A percentile compares a stretch with the other conserved stretches of the same genome.
Conservation (phyloP, 2,113 vertebrate genomes). For the Actinemys pallida region DNA sequence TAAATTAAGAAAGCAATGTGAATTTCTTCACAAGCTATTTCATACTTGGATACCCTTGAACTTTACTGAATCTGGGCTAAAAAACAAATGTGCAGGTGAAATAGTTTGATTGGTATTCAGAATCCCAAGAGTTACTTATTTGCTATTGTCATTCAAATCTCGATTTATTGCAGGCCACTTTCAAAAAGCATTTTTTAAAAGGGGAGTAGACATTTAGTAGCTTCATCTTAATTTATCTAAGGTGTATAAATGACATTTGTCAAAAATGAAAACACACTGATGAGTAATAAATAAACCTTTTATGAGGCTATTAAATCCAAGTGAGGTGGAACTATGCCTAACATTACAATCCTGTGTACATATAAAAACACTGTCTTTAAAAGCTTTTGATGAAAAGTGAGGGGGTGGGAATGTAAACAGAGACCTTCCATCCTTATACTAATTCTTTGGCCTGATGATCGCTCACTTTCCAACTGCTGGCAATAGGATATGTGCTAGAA, state of each 20-base stretch:
- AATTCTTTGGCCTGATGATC: background rate
- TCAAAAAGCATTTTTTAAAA: conserved; percentile 36
- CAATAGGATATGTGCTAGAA: background rate
- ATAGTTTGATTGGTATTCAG: conserved; percentile 63
- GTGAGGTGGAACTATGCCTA: background rate
- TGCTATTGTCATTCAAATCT: conserved; percentile 52
- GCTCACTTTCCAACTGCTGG: background rate
- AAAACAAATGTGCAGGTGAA: conserved; percentile 71
- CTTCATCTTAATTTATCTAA: conserved; percentile 40
- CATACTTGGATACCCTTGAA: conserved; percentile 80
- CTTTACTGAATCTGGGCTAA: conserved; percentile 73
- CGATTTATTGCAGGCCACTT: conserved; percentile 28
- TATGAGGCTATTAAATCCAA: conserved; percentile 1
- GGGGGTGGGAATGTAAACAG: background rate
- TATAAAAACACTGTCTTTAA: background rate
- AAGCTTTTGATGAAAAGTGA: background rate
- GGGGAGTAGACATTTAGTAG: background rate
- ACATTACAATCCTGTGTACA: background rate
- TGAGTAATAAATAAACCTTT: conserved; percentile 19
- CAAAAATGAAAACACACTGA: conserved; percentile 16
- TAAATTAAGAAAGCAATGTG: conserved; percentile 76
- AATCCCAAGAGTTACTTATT: conserved; percentile 64
- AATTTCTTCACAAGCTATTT: conserved; percentile 75
- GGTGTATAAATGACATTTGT: conserved; percentile 35
- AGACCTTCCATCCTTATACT: background rate